Base-by-base conservation (phyloP, 2,113 vertebrate genomes). In the Phyllostomus discolor region DNA sequence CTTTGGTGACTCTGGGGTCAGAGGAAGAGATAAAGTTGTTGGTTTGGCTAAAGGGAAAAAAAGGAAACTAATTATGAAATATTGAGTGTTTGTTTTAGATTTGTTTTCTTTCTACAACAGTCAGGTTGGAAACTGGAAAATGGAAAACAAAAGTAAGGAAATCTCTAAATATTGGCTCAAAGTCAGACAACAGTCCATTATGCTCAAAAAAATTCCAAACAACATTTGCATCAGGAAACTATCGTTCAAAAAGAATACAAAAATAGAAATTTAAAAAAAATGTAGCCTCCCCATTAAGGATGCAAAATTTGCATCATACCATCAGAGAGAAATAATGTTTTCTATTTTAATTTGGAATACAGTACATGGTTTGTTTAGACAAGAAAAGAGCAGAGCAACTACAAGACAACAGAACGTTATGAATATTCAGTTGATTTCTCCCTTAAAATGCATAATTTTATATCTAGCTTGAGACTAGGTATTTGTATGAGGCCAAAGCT, bases 1-100 rank as follows among this genome's bases (percentile, higher is more conserved):
- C 99, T 99, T 99, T 99, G 99, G 99, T 99, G 99, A 99, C 99
- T 99, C 99, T 95, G 99, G 99, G 94, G 99, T 99, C 99, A 99
- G 99, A 98, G 99, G 99, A 99, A 99, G 99, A 98, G 99, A 99
- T 99, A 99, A 99, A 99, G 98, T 99, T 99, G 99, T 99, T 99
- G 99, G 99, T 99, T 99, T 99, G 99, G 99, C 99, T 99, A 99
- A 98, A 99, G 98, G 76, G 15, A 98, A 99, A 97, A 99, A 99
- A 99, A 99, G 94, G 67, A 98, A 98, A 98, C 95, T 24, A 14
- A 97, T 97, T 97, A 98, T 93, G 87, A 97, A 97, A 97, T 97
- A 97, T 24, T 91, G 97, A 97, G 88, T 98, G 92, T 20, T 73
- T n/a, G 46, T 50, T 80, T 72, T 15, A 95, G 76, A 97, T 96